Percentiles rank a stretch among this genome's conserved stretches.
Conservation (phyloP, 2,113 vertebrate species). For the Lycaon pictus region DNA sequence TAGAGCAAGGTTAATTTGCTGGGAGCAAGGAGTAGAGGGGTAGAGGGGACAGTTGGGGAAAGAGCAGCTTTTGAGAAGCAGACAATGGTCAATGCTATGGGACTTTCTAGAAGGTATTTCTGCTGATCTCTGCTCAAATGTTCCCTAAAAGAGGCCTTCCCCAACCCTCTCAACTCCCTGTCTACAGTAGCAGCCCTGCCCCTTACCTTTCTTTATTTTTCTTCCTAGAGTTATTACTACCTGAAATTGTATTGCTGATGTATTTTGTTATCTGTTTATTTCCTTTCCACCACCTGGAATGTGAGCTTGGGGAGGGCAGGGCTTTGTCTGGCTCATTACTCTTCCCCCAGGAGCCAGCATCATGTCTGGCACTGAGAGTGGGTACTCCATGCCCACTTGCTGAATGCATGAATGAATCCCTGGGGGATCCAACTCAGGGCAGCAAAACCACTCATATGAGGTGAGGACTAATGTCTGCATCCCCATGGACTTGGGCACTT, state of each 20-base stretch:
- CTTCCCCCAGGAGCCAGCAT: background rate
- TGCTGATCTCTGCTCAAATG: background rate
- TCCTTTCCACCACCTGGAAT: background rate
- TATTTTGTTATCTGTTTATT: background rate
- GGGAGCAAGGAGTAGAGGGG: background rate
- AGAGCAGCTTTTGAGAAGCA: background rate
- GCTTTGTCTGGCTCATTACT: background rate
- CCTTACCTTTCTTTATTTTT: background rate
- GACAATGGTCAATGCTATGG: background rate
- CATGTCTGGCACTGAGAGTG: background rate
- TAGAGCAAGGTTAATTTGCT: background rate
- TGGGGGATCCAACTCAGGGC: background rate
- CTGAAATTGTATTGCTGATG: background rate
- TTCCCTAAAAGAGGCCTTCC: background rate
- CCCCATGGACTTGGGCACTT: background rate
- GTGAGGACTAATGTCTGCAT: background rate
- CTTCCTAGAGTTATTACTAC: background rate
- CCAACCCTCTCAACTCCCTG: background rate
- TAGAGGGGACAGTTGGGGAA: background rate
- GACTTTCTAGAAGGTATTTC: constrained; percentile 5
- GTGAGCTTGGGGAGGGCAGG: background rate
- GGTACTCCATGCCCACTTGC: background rate
- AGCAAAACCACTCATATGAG: background rate
- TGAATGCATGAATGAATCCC: background rate
- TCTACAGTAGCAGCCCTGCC: background rate